Base-by-base conservation (phyloP, 1,140 invertebrate genomes). In the Ceratina australensis region DNA sequence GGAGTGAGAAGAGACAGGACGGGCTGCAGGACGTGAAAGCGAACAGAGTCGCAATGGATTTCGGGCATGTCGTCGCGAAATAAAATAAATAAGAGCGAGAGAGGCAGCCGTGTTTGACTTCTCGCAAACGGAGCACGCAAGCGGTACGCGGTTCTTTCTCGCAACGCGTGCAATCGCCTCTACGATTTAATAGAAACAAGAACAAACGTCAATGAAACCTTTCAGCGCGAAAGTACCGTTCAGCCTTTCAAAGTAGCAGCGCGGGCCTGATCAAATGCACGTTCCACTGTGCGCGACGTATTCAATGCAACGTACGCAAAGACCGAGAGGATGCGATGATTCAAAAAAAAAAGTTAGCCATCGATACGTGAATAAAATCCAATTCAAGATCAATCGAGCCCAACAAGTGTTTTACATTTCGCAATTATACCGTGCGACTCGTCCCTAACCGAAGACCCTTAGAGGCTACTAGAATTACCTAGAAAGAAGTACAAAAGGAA, bases 121-220 rank as follows among this genome's bases (percentile, higher is more conserved):
- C 24, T 52, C 73, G 13, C 57, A 22, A n/a, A 22, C 33, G 33
- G 7, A 61, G 20, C 59, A 13, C 13, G 24, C 33, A 10, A 42
- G 33, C 33, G 33, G 5, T 42, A 10, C 24, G 4, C 18, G 42
- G 26, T 42, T 61, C 49, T 54, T 71, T 28, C n/a, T 24, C 26
- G 22, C 1, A 24, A 13, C 20, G 47, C 16, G 65, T 33, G 56
- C 63, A 75, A 66, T 67, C 63, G 33, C 47, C 47, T 42, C 57
- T 42, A 59, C 26, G 74, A 77, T 77, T 71, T 77, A 71, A 77
- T 77, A 71, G 47, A 71, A 71, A 63, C 67, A 69, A 54, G 74
- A 71, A 69, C 57, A 77, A 50, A 74, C 22, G 22, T 33, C 66
- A 54, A 42, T 71, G 66, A 28, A 71, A 71, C 49, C 67, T 54